Base-by-base conservation (phyloP, 2,113 vertebrate genomes). In the Spheniscus mendiculus region DNA sequence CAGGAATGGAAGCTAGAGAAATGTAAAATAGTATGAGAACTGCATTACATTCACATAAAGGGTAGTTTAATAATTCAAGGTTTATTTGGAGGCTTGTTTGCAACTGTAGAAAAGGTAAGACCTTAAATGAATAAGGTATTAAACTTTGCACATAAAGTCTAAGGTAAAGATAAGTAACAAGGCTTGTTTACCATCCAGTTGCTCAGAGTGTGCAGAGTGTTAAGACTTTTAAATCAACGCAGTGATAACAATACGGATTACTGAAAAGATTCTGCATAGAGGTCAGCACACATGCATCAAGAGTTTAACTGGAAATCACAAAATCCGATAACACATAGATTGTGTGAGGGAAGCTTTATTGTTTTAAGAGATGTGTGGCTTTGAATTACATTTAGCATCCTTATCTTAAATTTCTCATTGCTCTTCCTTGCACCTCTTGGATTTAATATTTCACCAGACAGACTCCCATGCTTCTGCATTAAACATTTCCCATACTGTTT, bases 41-140 rank as follows among this genome's bases (percentile, higher is more conserved):
- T 66, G 65, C 59, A 92, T 90, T 92, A 73, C 67, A 50, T 81
- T 90, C 85, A 95, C 59, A 93, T 83, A 95, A 95, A 93, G 67
- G 32, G 69, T 90, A 91, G 72, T 95, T 97, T 87, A 97, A 96
- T 95, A 97, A 96, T 95, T 96, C 91, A 95, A 70, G 19, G 52
- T 95, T 96, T 95, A 96, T 87, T 95, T 96, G 83, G 59, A 95
- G 61, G 77, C 67, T 95, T 92, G 56, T 93, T 95, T 95, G 86
- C 83, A 93, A 96, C 87, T 93, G 77, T 92, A 94, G 83, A 72
- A 96, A 93, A 93, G 95, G 95, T 96, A 90, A 90, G 77, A 79
- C 80, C 59, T 95, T 92, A 81, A 78, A 96, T 63, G 83, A 96
- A 95, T 93, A 87, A 93, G 80, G 77, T 96, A 97, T 95, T 97